Conservation (phyloP, 1,140 invertebrate genomes). For the Drosophila santomea region DNA sequence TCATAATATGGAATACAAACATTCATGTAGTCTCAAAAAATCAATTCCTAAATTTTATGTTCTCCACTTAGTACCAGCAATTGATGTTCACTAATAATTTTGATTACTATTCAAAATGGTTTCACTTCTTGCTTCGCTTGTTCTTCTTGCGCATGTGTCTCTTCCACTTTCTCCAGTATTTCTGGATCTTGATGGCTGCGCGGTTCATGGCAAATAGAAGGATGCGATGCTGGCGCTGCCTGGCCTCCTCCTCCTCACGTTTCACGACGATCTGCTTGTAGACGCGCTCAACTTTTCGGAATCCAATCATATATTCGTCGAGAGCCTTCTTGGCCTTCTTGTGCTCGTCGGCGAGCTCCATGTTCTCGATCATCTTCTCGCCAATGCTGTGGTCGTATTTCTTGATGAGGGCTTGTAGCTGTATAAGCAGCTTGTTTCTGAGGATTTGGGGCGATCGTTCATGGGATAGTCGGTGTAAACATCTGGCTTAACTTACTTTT, state of each 20-base stretch:
- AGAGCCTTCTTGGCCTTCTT: conserved; percentile 22
- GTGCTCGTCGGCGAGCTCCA: conserved; percentile 31
- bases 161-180: conserved; percentile 62
- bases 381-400: conserved; percentile 59
- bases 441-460: background rate
- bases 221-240: conserved; percentile 2
- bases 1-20: no score
- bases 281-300: conserved; percentile 34
- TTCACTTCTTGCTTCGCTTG: background rate
- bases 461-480: background rate
- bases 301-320: conserved; percentile 23
- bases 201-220: conserved; percentile 51
- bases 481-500: conserved; percentile 45
- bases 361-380: conserved; percentile 51
- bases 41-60: no score
- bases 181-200: conserved; percentile 61
- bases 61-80: background rate
- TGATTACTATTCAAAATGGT: background rate
- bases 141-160: conserved; percentile 34
- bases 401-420: conserved; percentile 51
- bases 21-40: no score
- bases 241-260: conserved; percentile 47
- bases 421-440: conserved; percentile 56
- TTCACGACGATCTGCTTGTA: conserved; percentile 57
- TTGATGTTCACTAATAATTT: background rate